phyloP scores from a whole-genome alignment of 2,113 vertebrate species.

The Turnix velox region DNA sequence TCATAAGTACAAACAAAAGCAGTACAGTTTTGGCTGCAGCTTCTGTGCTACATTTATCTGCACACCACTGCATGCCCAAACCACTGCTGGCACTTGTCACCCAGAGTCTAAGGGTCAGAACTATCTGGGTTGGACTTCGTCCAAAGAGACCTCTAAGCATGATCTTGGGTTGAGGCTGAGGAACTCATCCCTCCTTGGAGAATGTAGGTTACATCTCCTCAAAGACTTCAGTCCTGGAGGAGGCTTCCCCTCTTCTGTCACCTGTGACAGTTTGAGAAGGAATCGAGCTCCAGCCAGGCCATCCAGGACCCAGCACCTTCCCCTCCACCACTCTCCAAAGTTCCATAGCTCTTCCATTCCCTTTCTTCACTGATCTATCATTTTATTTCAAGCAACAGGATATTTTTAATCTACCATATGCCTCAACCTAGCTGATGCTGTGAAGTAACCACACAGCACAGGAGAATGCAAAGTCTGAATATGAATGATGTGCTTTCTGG shows the following conservation, averaged over 20 bases:
- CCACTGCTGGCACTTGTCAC: background rate
- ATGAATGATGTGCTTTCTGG: background rate
- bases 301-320: background rate
- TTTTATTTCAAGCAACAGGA: background rate
- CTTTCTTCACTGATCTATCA: background rate
- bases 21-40: background rate
- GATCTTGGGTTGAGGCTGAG: background rate
- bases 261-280: background rate
- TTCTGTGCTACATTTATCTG: background rate
- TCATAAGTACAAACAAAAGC: background rate
- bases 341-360: background rate
- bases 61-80: background rate
- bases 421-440: background rate
- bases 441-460: fast-evolving
- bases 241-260: background rate
- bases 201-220: background rate
- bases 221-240: background rate
- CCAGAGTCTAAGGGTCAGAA: background rate
- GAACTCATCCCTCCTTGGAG: background rate
- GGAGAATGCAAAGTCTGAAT: background rate
- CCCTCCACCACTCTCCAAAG: fast-evolving
- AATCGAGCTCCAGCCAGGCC: background rate
- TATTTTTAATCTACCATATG: background rate
- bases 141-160: background rate
- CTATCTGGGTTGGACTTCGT: background rate